Percentiles rank a stretch among this genome's conserved stretches.
phyloP scores from a whole-genome alignment of 2,113 vertebrate species.

The Elaphurus davidianus region DNA sequence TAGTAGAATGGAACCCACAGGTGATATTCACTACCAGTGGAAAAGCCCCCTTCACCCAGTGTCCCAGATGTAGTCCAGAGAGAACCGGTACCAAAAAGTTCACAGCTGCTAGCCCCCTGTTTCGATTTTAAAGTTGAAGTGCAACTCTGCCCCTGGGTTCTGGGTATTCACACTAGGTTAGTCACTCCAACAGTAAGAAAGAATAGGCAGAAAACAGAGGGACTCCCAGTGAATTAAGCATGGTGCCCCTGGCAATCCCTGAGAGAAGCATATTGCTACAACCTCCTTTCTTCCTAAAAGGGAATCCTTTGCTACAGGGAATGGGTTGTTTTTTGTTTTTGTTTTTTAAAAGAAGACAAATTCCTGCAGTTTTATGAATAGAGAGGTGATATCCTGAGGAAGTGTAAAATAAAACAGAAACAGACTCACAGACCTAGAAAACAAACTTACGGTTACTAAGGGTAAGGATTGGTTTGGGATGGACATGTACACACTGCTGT shows the following conservation, averaged over 20 bases:
- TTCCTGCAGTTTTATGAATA: not conserved
- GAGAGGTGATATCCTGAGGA: not conserved
- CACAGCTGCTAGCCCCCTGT: not conserved
- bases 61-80: not conserved
- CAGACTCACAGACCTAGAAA: not conserved
- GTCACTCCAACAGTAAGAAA: slow-evolving; percentile 3
- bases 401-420: not conserved
- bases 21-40: not conserved
- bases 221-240: not conserved
- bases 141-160: not conserved
- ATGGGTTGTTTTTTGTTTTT: not conserved
- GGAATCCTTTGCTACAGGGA: not conserved
- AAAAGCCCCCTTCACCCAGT: not conserved
- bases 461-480: not conserved
- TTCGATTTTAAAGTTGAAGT: slow-evolving; percentile 53
- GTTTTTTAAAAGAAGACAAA: not conserved
- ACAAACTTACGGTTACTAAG: not conserved
- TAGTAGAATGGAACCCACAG: not conserved
- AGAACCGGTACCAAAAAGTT: slow-evolving; percentile 11
- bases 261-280: not conserved
- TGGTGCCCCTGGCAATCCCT: not conserved
- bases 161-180: slow-evolving; percentile 4
- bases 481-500: not conserved
- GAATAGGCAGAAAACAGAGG: not conserved
- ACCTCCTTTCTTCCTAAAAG: not conserved